phyloP scores from a whole-genome alignment of 2,113 vertebrate genomes.

The Neomonachus schauinslandi region DNA sequence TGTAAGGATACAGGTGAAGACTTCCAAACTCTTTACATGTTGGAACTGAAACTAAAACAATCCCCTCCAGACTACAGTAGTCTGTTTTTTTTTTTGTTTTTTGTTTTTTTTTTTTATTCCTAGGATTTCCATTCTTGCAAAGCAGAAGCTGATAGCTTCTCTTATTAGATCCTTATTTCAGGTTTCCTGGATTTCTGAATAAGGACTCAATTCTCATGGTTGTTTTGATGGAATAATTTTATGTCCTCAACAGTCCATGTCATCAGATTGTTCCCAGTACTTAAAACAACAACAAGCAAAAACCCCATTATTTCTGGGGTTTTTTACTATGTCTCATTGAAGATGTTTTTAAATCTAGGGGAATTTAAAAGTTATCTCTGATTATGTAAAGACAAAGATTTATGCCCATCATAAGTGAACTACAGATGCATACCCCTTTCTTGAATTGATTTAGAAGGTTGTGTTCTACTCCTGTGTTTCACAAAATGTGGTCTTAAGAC shows the following conservation, averaged over 20 bases:
- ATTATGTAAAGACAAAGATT: neutral
- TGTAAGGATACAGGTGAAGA: neutral
- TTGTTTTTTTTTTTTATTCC: slow-evolving; percentile 16
- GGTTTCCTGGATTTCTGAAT: neutral
- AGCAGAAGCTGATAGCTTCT: neutral
- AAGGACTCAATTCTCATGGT: neutral
- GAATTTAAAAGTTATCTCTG: neutral
- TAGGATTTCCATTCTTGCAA: neutral
- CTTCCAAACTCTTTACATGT: neutral
- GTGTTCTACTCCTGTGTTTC: neutral
- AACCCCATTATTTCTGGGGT: neutral
- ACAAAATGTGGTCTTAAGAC: neutral
- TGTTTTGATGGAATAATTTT: neutral
- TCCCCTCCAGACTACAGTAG: neutral
- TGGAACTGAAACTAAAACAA: neutral
- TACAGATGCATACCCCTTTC: neutral
- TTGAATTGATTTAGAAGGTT: neutral
- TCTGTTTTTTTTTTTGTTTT: slow-evolving; percentile 45
- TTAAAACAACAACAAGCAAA: neutral
- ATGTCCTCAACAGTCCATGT: neutral
- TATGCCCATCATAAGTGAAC: neutral
- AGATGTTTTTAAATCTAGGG: neutral
- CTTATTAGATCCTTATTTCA: neutral
- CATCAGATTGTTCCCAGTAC: neutral
- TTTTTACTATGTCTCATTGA: neutral